Base-by-base conservation (phyloP, 2,888 invertebrate genomes). In the Drepanosiphum platanoidis region DNA sequence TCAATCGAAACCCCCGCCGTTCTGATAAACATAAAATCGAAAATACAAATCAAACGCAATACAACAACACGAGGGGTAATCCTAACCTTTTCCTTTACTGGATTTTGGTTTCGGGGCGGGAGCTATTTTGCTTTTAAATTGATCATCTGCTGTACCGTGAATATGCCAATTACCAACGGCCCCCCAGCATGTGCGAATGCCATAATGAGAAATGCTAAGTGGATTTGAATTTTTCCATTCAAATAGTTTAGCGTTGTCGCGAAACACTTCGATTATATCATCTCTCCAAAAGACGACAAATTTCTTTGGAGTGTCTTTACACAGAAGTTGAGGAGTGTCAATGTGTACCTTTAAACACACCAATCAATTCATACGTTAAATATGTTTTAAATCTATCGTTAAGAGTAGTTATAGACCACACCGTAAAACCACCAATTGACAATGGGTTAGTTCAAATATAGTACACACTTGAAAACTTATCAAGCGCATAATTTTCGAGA, bases 161-260 rank as follows among this genome's bases (percentile, higher is more conserved):
- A 93, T 91, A 88, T 91, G 92, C 93, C 93, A 94, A 87, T 91
- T 90, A 87, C 93, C 93, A 86, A 91, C 91, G 42, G 93, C 92
- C 86, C 93, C 93, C 91, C 92, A 93, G 86, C 91, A 92, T 22
- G 93, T 93, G 86, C 93, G 91, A 86, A 93, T 91, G 72, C 93
- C 93, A 88, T 93, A 92, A 90, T 92, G 92, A 86, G 92, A 91
- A 83, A 93, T 89, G 74, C 91, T 91, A 89, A 93, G 92, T 9
- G 93, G 92, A 22, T 90, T 89, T 7, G 92, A 92, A 89, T 93
- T 92, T 87, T 90, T 89, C 93, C 93, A 93, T 88, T 92, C 92
- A 91, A 93, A 90, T 87, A 93, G 89, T 86, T 92, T 89, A 36
- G 90, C 90, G 36, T 92, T 92, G 52, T 88, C 89, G 34, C 91